Evolutionary conservation across 2,113 vertebrate species (phyloP).

Genomic region (Petroica traversi): DNA sequence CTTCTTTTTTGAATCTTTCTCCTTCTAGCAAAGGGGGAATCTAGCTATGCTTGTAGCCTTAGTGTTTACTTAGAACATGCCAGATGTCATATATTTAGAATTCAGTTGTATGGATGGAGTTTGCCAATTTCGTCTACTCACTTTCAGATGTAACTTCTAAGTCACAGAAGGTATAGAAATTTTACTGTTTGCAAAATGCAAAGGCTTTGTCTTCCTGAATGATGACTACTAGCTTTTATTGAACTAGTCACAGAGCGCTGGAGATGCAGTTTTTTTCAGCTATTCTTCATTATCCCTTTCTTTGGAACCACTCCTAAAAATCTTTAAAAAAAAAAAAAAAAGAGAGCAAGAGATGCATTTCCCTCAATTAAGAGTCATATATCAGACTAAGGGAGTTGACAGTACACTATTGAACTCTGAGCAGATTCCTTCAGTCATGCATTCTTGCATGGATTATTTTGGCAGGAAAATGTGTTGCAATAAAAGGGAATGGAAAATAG

Average conservation of each 20-base stretch:
- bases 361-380: neutral
- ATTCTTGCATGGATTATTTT: conserved; percentile 63
- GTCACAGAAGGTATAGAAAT: neutral
- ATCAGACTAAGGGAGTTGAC: conserved; percentile 19
- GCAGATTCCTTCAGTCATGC: conserved; percentile 33
- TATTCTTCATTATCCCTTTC: neutral
- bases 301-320: conserved; percentile 21
- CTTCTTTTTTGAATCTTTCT: neutral
- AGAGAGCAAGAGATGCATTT: neutral
- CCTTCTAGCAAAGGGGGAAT: neutral
- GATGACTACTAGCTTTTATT: neutral
- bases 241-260: neutral
- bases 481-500: conserved; percentile 35
- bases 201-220: neutral
- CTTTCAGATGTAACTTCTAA: neutral
- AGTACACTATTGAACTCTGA: conserved; percentile 22
- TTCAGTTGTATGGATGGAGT: neutral
- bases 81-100: neutral
- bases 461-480: conserved; percentile 37
- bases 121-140: neutral
- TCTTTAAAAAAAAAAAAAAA: neutral
- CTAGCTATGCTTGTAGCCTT: neutral
- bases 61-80: neutral
- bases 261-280: neutral
- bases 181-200: neutral